These are phyloP conservation scores for Atrina japonica DNA, from an alignment of 2,888 invertebrate genomes.

Conservation along the genomic window DNA sequence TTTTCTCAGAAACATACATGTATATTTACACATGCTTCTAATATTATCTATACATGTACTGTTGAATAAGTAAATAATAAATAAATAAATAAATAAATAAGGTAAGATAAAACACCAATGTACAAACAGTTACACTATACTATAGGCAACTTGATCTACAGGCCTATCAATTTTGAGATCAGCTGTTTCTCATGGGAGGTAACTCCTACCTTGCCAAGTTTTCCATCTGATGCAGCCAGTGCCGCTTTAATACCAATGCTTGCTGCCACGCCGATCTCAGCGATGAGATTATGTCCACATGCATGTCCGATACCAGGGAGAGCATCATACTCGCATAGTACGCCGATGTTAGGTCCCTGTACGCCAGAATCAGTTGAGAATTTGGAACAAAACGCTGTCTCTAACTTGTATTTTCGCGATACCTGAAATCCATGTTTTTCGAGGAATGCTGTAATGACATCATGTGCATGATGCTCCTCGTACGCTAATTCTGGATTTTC, in stretches of 20 bases:
- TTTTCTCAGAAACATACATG: too few relatives aligned
- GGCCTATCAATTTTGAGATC: too few relatives aligned
- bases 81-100: too few relatives aligned
- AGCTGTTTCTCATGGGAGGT: too few relatives aligned
- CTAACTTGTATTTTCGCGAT: constrained; percentile 61
- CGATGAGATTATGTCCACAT: constrained; percentile 79
- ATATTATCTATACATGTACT: too few relatives aligned
- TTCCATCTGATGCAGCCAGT: constrained; percentile 47
- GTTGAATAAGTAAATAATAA: too few relatives aligned
- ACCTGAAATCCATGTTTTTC: constrained; percentile 70
- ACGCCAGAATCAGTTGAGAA: constrained; percentile 43
- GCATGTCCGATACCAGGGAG: constrained; percentile 78
- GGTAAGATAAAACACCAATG: too few relatives aligned
- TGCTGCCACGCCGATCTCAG: constrained; percentile 77
- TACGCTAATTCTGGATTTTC: constrained; percentile 74
- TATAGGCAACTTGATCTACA: too few relatives aligned
- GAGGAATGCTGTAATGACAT: constrained; percentile 67
- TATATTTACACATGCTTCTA: too few relatives aligned
- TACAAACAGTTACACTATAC: too few relatives aligned
- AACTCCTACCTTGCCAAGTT: constrained; percentile 44
- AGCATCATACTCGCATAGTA: constrained; percentile 80
- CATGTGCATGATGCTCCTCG: constrained; percentile 73
- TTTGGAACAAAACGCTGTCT: constrained; percentile 66
- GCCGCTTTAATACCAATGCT: constrained; percentile 73
- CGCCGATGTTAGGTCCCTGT: constrained; percentile 68